A percentile compares a stretch with the other conserved stretches of the same genome.
These are phyloP conservation scores for Pristionchus japonicus DNA, from an alignment of 2,888 invertebrate species.

Conservation along the genomic window DNA sequence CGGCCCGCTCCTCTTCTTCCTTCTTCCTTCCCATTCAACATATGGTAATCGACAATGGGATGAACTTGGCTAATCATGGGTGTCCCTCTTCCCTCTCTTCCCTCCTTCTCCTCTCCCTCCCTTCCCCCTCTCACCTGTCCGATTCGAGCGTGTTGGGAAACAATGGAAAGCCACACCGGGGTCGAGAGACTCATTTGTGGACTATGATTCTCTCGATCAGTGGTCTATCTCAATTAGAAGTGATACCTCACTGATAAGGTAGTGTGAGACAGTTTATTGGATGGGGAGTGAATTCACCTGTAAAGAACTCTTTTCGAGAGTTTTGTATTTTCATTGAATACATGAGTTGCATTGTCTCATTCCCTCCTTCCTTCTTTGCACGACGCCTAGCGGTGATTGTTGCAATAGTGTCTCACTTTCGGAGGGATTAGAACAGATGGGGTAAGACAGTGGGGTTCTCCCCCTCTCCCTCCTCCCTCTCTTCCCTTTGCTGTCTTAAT, in stretches of 20 bases:
- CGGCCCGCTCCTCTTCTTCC: background rate
- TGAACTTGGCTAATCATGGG: conserved; percentile 45
- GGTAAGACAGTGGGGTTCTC: conserved; percentile 40
- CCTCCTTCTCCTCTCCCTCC: background rate
- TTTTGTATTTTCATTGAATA: background rate
- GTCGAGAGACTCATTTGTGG: background rate
- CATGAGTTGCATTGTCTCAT: background rate
- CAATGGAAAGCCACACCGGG: conserved; percentile 24
- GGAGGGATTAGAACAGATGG: conserved; percentile 48
- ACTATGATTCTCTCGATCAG: background rate
- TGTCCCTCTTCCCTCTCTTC: background rate
- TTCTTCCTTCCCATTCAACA: conserved; percentile 31
- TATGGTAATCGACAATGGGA: conserved; percentile 40
- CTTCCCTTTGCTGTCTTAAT: conserved; percentile 39
- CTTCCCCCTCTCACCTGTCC: background rate
- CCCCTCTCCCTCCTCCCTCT: conserved; percentile 12
- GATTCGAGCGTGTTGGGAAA: conserved; percentile 15
- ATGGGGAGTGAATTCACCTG: background rate
- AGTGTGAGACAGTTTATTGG: background rate
- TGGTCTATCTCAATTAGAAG: background rate
- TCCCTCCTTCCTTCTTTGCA: background rate
- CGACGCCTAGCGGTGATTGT: conserved; percentile 35
- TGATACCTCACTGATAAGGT: background rate
- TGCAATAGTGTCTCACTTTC: conserved; percentile 40
- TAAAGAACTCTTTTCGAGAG: background rate